Base-by-base conservation (phyloP, 1,140 invertebrate species). In the Drosophila equinoxialis region DNA sequence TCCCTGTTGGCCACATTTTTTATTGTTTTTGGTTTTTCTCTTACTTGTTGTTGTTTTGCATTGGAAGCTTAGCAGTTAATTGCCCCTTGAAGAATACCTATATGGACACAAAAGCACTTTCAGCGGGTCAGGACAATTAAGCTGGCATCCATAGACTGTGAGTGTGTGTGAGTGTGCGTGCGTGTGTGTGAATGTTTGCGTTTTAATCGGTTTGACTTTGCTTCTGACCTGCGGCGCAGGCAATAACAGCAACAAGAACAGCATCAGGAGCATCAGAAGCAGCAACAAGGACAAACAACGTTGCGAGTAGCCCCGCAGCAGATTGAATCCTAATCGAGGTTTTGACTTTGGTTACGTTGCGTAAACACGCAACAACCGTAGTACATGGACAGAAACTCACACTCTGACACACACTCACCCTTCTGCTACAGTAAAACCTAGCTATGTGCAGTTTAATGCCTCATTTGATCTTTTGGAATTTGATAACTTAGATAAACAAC, bases 261-360 rank as follows among this genome's bases (percentile, higher is more conserved):
- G 20, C 17, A 48, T 20, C 14, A 48, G 2, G 8, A 51, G 20
- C 45, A 51, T 7, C 42, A 48, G 14, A 6, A 48, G 42, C 45
- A 51, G 51, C 74, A 79, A 71, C 72, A 70, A 74, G 65, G 77
- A 84, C 83, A 71, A 80, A 77, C 84, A 80, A 77, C 68, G 75
- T 73, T 73, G 71, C 54, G 69, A 74, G 72, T 83, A 68, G 64
- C 76, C 76, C 76, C 74, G 79, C 83, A 87, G 83, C 84, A 87
- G 84, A 87, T 87, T 87, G 84, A 87, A 89, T 87, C 84, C 84
- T 87, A 87, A 87, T 87, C 84, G 84, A 89, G 84, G 84, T 89
- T 86, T 87, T 87, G 84, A 87, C 84, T 87, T 87, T 84, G 84
- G 84, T 87, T 89, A 87, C 84, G 84, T 87, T 87, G 84, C 84